Evolutionary conservation across 2,113 vertebrate species (phyloP), one percentile per base, ranked within the genome.

Genomic region (Asarcornis scutulata): DNA sequence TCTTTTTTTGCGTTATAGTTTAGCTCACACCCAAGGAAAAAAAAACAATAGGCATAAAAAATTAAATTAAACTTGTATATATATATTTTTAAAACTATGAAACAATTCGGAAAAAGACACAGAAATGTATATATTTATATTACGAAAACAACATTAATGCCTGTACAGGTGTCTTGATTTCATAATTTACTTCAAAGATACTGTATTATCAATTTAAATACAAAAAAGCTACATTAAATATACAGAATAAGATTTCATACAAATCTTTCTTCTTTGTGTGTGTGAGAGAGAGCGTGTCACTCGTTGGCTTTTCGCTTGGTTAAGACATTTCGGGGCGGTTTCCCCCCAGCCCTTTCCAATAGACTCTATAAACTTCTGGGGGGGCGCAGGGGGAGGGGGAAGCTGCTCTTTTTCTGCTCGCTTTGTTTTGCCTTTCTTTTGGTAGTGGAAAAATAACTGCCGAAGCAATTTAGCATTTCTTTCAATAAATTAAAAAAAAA

Each of bases 121-220:
- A 98, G 96, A 97, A 98, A 98, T 98, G 97, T 97, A 98, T 98
- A 98, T 98, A 98, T 97, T 98, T 98, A 98, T 98, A 98, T 98
- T 98, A 98, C 98, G 97, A 98, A 99, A 98, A 97, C 98, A 97
- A 97, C 98, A 98, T 98, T 98, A 99, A 98, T 98, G 98, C 97
- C 98, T 99, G 98, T 99, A 99, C 99, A 99, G 98, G 96, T 98
- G 97, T 98, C 96, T 98, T 97, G 98, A 97, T 98, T 98, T 98
- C 98, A 99, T 99, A 99, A 99, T 99, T 99, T 99, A 99, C 99
- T 99, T 99, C 99, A 99, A 99, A 99, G 99, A 99, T 99, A 99
- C 97, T 98, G 98, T 99, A 98, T 99, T 98, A 99, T 99, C 98
- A 98, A 99, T 99, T 99, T 99, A 99, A 99, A 99, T 99, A 99